These are phyloP conservation scores for Caenorhabditis sp. DNA, from an alignment of 2,888 invertebrate species.

Conservation along the genomic window DNA sequence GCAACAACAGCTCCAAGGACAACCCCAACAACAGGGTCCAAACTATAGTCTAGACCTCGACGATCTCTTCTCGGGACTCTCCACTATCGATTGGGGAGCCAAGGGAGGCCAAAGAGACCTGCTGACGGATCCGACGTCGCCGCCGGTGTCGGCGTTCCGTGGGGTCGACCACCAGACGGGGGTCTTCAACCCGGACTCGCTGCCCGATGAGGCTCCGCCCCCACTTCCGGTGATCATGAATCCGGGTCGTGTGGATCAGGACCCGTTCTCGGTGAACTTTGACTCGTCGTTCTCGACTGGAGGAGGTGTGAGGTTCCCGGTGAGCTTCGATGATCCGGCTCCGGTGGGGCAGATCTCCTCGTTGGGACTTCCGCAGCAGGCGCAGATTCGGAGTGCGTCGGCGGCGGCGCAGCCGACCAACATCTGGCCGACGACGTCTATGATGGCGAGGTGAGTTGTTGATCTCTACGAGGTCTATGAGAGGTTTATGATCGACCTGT, in stretches of 20 bases:
- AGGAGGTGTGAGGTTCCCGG: slow-evolving; percentile 52
- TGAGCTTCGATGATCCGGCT: slow-evolving; percentile 64
- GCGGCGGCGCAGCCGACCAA: slow-evolving; percentile 51
- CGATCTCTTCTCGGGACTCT: slow-evolving; percentile 52
- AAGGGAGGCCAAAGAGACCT: not conserved
- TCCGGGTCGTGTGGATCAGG: slow-evolving; percentile 12
- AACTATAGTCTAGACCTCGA: slow-evolving; percentile 56
- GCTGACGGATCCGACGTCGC: not conserved
- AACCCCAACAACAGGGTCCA: not conserved
- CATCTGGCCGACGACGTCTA: slow-evolving; percentile 36
- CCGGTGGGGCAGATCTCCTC: not conserved
- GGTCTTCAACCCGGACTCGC: slow-evolving; percentile 38
- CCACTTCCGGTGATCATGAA: slow-evolving; percentile 57
- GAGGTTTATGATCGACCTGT: no score
- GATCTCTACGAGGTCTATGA: slow-evolving; percentile 1
- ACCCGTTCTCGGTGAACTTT: slow-evolving; percentile 24
- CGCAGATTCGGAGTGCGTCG: slow-evolving; percentile 39
- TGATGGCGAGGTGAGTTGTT: slow-evolving; percentile 12
- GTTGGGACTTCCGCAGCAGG: not conserved
- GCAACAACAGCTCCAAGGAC: not conserved
- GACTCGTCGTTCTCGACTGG: not conserved
- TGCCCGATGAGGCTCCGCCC: slow-evolving; percentile 59
- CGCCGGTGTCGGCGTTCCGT: slow-evolving; percentile 42
- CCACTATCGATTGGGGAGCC: slow-evolving; percentile 60
- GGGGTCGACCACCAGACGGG: slow-evolving; percentile 43